Percentiles rank a stretch among this genome's conserved stretches.
phyloP scores from a whole-genome alignment of 2,797 vertebrate genomes.

The Catharus ustulatus region DNA sequence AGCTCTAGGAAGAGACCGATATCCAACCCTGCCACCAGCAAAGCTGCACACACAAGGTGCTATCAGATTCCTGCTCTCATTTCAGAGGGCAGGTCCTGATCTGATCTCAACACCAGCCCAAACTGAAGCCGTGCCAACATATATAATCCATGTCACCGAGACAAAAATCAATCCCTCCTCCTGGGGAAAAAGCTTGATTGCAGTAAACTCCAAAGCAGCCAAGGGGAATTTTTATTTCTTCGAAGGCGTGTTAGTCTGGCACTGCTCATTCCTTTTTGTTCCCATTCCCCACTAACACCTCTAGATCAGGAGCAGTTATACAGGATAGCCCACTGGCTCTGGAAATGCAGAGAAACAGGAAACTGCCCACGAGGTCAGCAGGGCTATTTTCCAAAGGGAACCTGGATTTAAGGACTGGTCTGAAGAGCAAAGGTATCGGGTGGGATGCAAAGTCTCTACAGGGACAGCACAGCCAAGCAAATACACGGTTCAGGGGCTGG shows the following conservation, averaged over 20 bases:
- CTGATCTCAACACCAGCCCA: neutral
- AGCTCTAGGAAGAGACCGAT: neutral
- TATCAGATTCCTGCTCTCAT: neutral
- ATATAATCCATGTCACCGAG: fast-evolving
- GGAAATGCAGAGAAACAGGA: neutral
- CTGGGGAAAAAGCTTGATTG: neutral
- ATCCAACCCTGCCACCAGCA: neutral
- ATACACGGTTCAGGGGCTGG: fast-evolving
- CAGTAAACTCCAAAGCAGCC: neutral
- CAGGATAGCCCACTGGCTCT: neutral
- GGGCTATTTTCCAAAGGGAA: neutral
- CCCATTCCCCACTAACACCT: neutral
- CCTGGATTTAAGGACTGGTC: neutral
- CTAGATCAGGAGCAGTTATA: neutral
- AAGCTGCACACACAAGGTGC: neutral
- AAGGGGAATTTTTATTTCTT: neutral
- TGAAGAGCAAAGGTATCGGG: neutral
- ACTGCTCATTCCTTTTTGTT: neutral
- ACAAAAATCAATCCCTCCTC: neutral
- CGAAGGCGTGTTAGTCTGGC: neutral
- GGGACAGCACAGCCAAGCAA: neutral
- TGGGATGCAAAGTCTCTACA: fast-evolving
- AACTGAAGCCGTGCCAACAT: neutral
- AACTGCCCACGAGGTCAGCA: fast-evolving
- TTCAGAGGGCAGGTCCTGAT: neutral